Conservation (phyloP, 2,113 vertebrate species). For the Loxodonta africana region DNA sequence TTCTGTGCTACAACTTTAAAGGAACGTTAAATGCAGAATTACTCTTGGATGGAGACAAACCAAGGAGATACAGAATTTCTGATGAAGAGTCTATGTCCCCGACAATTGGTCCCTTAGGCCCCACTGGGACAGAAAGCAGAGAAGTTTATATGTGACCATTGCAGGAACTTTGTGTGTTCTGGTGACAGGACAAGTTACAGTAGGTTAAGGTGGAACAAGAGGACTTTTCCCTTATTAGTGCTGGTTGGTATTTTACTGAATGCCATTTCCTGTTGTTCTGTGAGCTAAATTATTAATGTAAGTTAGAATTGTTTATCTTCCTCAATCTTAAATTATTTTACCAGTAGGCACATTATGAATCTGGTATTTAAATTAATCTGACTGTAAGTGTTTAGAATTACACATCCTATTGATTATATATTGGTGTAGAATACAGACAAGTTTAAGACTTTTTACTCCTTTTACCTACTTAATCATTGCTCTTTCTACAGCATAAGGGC, state of each 20-base stretch:
- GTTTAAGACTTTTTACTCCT: background rate
- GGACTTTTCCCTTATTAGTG: background rate
- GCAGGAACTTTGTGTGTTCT: background rate
- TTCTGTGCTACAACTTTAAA: background rate
- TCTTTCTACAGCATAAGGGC: background rate
- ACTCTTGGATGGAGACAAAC: background rate
- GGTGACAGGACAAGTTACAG: background rate
- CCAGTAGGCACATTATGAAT: background rate
- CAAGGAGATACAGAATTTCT: background rate
- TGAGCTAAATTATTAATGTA: background rate
- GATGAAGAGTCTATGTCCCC: background rate
- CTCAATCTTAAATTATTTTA: constrained; percentile 18
- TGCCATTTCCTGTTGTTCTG: background rate
- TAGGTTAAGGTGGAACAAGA: background rate
- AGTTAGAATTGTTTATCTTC: background rate
- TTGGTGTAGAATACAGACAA: background rate
- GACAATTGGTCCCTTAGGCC: background rate
- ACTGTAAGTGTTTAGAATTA: background rate
- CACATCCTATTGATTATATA: background rate
- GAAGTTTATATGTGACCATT: background rate
- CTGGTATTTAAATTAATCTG: background rate
- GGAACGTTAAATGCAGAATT: constrained; percentile 29
- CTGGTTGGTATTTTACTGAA: background rate
- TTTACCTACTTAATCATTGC: background rate
- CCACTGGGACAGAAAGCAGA: background rate